These are phyloP conservation scores for Poeciliopsis turrubarensis DNA, from an alignment of 2,113 vertebrate species.

Conservation along the genomic window DNA sequence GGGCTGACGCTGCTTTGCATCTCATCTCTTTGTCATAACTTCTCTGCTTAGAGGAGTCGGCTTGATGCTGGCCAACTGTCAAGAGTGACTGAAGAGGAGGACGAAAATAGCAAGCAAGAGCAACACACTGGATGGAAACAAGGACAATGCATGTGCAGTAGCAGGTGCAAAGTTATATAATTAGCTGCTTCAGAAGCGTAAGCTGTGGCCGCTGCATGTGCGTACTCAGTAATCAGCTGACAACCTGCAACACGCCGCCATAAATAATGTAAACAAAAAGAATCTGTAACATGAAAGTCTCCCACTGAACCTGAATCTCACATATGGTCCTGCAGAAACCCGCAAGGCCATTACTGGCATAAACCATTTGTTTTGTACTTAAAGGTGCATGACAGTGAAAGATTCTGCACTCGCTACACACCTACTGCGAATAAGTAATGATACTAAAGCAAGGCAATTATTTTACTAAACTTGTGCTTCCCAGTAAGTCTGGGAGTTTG, in stretches of 20 bases:
- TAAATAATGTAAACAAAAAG: slow-evolving; percentile 54
- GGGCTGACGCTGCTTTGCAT: slow-evolving; percentile 22
- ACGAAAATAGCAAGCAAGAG: slow-evolving; percentile 64
- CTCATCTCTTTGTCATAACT: slow-evolving; percentile 16
- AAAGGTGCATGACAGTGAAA: slow-evolving; percentile 24
- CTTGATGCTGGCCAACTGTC: slow-evolving; percentile 57
- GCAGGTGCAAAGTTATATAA: slow-evolving; percentile 60
- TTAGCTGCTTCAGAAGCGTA: slow-evolving; percentile 63
- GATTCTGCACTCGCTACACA: slow-evolving; percentile 19
- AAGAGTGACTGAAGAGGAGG: slow-evolving; percentile 66
- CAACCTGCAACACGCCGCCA: slow-evolving; percentile 11
- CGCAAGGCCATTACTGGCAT: slow-evolving; percentile 8
- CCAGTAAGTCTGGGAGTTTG: slow-evolving; percentile 1
- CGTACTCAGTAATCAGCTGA: slow-evolving; percentile 51
- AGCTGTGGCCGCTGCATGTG: slow-evolving; percentile 45
- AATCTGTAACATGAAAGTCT: slow-evolving; percentile 30
- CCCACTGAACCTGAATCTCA: slow-evolving; percentile 26
- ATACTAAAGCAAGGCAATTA: slow-evolving; percentile 30
- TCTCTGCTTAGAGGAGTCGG: slow-evolving; percentile 15
- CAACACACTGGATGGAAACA: slow-evolving; percentile 45
- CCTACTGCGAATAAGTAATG: slow-evolving; percentile 31
- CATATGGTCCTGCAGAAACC: slow-evolving; percentile 19
- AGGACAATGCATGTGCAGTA: slow-evolving; percentile 50
- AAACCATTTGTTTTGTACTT: slow-evolving; percentile 29
- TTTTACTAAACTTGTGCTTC: slow-evolving; percentile 6